Evolutionary conservation across 2,888 invertebrate species (phyloP).

Genomic region (Lissocephala sabroskyi): DNA sequence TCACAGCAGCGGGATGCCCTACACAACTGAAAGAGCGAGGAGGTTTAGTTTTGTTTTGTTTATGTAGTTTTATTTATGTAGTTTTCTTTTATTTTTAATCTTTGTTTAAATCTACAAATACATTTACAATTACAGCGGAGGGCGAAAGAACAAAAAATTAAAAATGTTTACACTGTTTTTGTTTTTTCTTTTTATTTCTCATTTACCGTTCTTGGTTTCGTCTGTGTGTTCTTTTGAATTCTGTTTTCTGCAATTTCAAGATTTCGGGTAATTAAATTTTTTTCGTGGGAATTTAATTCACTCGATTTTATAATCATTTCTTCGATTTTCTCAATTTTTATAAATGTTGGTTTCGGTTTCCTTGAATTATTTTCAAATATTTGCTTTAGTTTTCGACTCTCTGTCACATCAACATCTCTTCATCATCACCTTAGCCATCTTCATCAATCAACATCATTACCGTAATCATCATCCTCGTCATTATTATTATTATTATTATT

Average conservation of each 20-base stretch:
- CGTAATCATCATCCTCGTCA: slow-evolving; percentile 13
- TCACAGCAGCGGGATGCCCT: no score
- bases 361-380: slow-evolving; percentile 30
- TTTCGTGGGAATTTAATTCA: slow-evolving; percentile 13
- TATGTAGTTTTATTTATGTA: slow-evolving; percentile 63
- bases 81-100: slow-evolving; percentile 67
- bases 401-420: slow-evolving; percentile 39
- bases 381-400: slow-evolving; percentile 10
- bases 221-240: slow-evolving; percentile 31
- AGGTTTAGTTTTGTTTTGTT: slow-evolving; percentile 22
- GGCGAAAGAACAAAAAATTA: slow-evolving; percentile 72
- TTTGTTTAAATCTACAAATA: slow-evolving; percentile 73
- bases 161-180: slow-evolving; percentile 57
- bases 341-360: slow-evolving; percentile 45
- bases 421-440: slow-evolving; percentile 49
- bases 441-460: slow-evolving; percentile 25
- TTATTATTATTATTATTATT: slow-evolving; percentile 29
- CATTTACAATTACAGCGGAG: slow-evolving; percentile 73
- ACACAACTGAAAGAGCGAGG: no score
- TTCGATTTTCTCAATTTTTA: slow-evolving; percentile 43
- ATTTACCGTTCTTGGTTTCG: slow-evolving; percentile 11
- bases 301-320: slow-evolving; percentile 5
- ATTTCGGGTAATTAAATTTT: slow-evolving; percentile 1
- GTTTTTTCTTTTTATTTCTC: slow-evolving; percentile 23
- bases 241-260: slow-evolving; percentile 39